A percentile compares a stretch with the other conserved stretches of the same genome.
Evolutionary conservation across 2,797 vertebrate species (phyloP).

Genomic region (Myripristis murdjan): DNA sequence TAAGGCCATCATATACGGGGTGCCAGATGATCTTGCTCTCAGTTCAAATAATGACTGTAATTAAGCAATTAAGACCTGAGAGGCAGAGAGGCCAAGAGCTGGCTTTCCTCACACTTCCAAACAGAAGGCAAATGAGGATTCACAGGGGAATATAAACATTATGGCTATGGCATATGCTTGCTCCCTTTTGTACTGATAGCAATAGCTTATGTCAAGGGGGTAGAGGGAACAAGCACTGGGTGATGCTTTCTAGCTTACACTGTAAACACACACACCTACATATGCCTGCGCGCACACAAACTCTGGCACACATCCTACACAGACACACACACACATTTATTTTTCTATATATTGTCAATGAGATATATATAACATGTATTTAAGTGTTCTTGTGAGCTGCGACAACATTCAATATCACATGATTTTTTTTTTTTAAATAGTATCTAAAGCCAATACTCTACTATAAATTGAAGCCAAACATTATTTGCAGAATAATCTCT

Average conservation of each 20-base stretch:
- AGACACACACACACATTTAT: neutral
- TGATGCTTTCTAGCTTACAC: constrained; percentile 6
- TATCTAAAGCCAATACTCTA: neutral
- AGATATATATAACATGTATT: neutral
- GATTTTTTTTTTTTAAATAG: no score
- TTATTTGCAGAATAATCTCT: constrained; percentile 64
- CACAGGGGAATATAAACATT: constrained; percentile 70
- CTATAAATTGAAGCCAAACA: constrained; percentile 39
- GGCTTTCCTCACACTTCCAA: constrained; percentile 66
- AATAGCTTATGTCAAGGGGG: constrained; percentile 52
- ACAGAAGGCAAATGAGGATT: constrained; percentile 78
- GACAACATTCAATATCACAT: no score
- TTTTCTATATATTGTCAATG: neutral
- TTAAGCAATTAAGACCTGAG: constrained; percentile 83
- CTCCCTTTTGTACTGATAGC: constrained; percentile 63
- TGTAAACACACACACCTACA: constrained; percentile 30
- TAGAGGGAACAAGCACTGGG: constrained; percentile 7
- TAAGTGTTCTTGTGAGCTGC: neutral
- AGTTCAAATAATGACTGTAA: constrained; percentile 83
- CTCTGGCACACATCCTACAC: no score
- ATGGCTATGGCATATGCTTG: constrained; percentile 61
- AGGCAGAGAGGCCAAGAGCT: constrained; percentile 62
- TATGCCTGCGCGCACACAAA: neutral
- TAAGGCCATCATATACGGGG: constrained; percentile 59
- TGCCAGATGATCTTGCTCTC: constrained; percentile 72